A percentile compares a stretch with the other conserved stretches of the same genome.
Conservation (phyloP, 23 tunicate genomes). For the Trididemnum clinides region DNA sequence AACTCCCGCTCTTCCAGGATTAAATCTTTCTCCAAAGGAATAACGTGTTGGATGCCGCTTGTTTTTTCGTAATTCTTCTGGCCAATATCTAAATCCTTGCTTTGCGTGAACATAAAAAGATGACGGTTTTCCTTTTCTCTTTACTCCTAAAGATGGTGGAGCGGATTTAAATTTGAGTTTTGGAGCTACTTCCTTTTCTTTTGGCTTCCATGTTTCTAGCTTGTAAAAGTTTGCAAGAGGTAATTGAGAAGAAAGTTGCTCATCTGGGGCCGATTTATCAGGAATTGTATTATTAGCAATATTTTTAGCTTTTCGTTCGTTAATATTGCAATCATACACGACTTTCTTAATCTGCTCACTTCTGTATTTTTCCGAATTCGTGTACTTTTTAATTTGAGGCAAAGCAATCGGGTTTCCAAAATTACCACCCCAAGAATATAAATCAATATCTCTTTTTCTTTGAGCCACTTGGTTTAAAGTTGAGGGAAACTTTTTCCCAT, state of each 20-base stretch:
- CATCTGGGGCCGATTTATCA: neutral
- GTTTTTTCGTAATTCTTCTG: constrained; percentile 53
- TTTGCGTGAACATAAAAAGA: constrained; percentile 79
- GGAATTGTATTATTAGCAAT: neutral
- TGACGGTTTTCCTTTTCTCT: constrained; percentile 44
- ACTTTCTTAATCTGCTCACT: constrained; percentile 55
- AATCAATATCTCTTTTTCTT: neutral
- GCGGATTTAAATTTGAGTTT: constrained; percentile 11
- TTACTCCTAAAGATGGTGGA: neutral
- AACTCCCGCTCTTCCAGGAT: constrained; percentile 85
- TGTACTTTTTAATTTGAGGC: constrained; percentile 77
- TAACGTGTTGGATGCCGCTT: constrained; percentile 56
- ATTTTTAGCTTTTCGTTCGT: neutral
- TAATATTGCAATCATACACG: neutral
- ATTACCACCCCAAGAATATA: constrained; percentile 75
- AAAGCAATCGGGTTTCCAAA: constrained; percentile 75
- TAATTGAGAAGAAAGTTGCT: neutral
- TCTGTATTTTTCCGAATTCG: constrained; percentile 72
- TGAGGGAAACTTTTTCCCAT: constrained; percentile 31
- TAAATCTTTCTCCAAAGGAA: constrained; percentile 69
- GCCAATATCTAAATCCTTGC: constrained; percentile 88
- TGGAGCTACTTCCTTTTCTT: neutral
- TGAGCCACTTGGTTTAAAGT: constrained; percentile 18
- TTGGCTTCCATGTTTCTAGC: neutral
- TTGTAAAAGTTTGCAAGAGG: constrained; percentile 2